Percentiles rank a stretch among this genome's conserved stretches.
Conservation (phyloP, 2,888 invertebrate genomes). For the Arrhopalites spinosus region DNA sequence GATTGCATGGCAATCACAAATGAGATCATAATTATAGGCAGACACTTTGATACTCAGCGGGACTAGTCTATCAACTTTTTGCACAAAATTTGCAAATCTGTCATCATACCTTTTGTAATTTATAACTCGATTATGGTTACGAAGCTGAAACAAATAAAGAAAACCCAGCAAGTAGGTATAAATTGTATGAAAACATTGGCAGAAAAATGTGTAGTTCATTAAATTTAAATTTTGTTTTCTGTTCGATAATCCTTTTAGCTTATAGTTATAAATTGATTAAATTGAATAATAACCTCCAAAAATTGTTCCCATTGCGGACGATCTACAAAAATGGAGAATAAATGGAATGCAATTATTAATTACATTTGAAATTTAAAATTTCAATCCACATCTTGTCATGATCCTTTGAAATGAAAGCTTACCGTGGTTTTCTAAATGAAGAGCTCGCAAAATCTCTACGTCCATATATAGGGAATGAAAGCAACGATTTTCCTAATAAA, state of each 20-base stretch:
- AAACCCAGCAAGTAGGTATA: too few relatives aligned
- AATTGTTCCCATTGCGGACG: constrained; percentile 44
- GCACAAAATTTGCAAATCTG: constrained; percentile 45
- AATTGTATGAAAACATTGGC: too few relatives aligned
- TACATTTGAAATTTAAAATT: too few relatives aligned
- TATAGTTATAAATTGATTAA: not conserved
- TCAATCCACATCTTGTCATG: too few relatives aligned
- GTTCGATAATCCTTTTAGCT: too few relatives aligned
- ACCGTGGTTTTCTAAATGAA: constrained; percentile 45
- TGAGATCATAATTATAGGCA: constrained; percentile 52
- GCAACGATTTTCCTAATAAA: constrained; percentile 27
- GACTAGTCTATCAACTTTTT: constrained; percentile 42
- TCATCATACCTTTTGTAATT: constrained; percentile 43
- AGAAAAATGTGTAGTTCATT: too few relatives aligned
- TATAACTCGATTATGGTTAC: constrained; percentile 42
- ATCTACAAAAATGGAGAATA: too few relatives aligned
- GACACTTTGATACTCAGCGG: constrained; percentile 49
- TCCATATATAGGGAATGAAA: constrained; percentile 53
- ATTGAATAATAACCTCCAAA: not conserved
- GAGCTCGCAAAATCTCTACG: constrained; percentile 51
- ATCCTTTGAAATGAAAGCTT: too few relatives aligned
- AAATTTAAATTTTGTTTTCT: too few relatives aligned
- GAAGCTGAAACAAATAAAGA: too few relatives aligned
- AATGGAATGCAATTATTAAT: too few relatives aligned
- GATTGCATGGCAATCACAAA: constrained; percentile 51